These are phyloP conservation scores for Sinosuthora webbiana DNA, from an alignment of 2,113 vertebrate genomes.

Conservation along the genomic window DNA sequence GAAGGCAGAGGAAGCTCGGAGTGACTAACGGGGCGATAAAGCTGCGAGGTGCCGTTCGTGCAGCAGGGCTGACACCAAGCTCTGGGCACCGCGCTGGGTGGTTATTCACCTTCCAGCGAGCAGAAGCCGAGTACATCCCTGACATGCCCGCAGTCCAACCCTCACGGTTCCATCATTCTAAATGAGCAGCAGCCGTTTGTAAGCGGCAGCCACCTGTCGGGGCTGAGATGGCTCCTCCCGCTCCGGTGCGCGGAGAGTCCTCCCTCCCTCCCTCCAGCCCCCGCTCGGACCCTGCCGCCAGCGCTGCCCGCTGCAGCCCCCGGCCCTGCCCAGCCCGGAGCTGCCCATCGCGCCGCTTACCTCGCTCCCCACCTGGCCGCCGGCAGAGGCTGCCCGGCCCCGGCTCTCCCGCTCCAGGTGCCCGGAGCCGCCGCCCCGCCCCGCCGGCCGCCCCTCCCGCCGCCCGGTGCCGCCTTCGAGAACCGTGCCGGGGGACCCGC, in stretches of 20 bases:
- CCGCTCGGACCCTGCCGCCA: background rate
- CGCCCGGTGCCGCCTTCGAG: background rate
- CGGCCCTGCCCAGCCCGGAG: background rate
- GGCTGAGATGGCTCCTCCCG: background rate
- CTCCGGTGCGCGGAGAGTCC: background rate
- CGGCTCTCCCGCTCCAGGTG: background rate
- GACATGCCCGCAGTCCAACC: fast-evolving
- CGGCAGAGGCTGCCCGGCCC: background rate
- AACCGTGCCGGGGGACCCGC: background rate
- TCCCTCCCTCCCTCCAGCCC: background rate
- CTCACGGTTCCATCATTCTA: fast-evolving
- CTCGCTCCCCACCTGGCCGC: background rate
- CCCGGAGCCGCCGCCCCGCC: background rate
- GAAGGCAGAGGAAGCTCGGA: background rate
- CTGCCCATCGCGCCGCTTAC: background rate
- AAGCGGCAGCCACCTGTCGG: background rate
- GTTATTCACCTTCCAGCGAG: background rate
- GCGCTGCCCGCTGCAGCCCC: background rate
- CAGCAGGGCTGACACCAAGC: background rate
- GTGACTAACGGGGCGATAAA: background rate
- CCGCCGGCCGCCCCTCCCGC: background rate
- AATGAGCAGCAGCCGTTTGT: fast-evolving
- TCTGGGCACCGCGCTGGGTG: fast-evolving
- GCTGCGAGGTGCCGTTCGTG: fast-evolving
- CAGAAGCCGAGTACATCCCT: background rate